Percentiles rank a stretch among this genome's conserved stretches.
phyloP scores from a whole-genome alignment of 2,797 vertebrate species.

The Sciurus vulgaris region DNA sequence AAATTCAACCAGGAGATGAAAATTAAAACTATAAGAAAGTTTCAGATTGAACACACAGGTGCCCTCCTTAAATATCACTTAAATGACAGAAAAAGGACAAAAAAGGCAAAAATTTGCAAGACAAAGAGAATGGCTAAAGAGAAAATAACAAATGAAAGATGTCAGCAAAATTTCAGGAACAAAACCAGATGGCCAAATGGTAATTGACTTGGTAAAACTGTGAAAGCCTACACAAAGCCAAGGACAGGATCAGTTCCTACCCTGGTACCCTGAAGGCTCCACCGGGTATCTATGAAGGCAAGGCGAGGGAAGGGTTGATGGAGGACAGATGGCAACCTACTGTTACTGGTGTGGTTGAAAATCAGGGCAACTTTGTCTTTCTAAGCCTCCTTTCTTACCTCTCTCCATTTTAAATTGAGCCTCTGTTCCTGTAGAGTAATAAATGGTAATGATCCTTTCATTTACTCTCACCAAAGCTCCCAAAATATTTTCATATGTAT shows the following conservation, averaged over 20 bases:
- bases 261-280: background rate
- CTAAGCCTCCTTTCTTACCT: background rate
- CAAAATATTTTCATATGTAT: background rate
- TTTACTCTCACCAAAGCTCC: background rate
- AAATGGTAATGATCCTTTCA: background rate
- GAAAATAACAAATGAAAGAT: background rate
- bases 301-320: background rate
- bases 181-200: background rate
- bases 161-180: background rate
- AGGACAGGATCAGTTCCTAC: background rate
- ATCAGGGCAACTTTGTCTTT: background rate
- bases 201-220: background rate
- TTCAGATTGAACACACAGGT: background rate
- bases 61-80: conserved; percentile 9
- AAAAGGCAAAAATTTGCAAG: background rate
- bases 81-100: background rate
- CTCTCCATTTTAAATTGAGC: conserved; percentile 6
- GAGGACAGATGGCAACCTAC: background rate
- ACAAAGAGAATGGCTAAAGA: conserved; percentile 16
- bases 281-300: background rate
- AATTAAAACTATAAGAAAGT: conserved; percentile 51
- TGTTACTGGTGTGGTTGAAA: background rate
- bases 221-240: background rate
- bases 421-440: background rate
- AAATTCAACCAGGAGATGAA: conserved; percentile 62